Evolutionary conservation across 2,797 vertebrate species (phyloP), one percentile per base, ranked within the genome.

Genomic region (Gallinago stenura): DNA sequence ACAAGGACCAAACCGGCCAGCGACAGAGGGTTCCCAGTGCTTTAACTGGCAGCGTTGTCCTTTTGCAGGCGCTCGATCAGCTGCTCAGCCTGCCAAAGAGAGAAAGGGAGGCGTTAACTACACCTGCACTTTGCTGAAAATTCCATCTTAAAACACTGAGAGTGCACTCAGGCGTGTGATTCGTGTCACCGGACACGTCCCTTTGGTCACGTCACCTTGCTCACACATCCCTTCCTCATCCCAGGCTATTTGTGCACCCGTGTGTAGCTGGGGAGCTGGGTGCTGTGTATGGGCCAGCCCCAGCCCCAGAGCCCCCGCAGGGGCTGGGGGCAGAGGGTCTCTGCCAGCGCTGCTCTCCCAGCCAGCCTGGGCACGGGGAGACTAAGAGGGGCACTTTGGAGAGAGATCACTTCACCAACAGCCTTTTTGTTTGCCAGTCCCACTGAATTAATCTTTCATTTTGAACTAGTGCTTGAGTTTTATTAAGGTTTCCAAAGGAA

Each of bases 51-150:
- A 95, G 97, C 97, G 92, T 75, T 98, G 98, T 98, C 98, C 84
- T 98, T 97, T 87, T 98, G 98, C 93, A 99, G 98, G 71, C 97
- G 98, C 93, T 99, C 98, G 65, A 99, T 98, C 97, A 99, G 98
- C 96, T 99, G 98, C 35, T 99, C 99, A 60, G 98, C 99, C 99
- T 99, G 97, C 14, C 96, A 95, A 86, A 98, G 79, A 97, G 22
- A 97, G 69, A 94, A 83, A 91, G 71, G 46, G 87, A 91, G 3
- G 10, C 17, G 83, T 85, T 76, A 92, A 80, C 57, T n/a, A 45
- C 43, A 61, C 37, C 31, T 75, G 24, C 66, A 56, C 43, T 35
- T 70, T 60, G 72, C 45, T 51, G 61, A 85, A 91, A 81, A 85
- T 54, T 33, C 33, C 21, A 45, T 35, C 69, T 82, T 15, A 79